These are phyloP conservation scores for Drosophila subsilvestris DNA, from an alignment of 2,888 invertebrate species.

Conservation along the genomic window DNA sequence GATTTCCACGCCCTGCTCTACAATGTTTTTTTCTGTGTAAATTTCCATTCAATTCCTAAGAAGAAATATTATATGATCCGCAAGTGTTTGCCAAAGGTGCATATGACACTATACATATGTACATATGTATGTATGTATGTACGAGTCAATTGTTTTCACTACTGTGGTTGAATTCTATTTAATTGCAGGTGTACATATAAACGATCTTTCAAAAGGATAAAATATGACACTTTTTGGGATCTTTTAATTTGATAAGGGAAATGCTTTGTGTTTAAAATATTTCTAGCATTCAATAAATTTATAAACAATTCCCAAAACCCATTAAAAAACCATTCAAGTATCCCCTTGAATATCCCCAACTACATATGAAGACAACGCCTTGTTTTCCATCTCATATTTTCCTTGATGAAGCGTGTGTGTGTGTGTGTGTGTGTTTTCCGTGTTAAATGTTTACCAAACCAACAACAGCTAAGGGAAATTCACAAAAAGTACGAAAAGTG, in stretches of 20 bases:
- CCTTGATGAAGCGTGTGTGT: not conserved
- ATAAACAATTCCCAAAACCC: not conserved
- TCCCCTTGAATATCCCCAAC: not conserved
- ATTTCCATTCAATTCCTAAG: not conserved
- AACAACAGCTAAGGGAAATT: not conserved
- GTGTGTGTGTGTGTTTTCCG: conserved; percentile 13
- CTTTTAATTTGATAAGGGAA: no score
- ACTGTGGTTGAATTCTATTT: no score
- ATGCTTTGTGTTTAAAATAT: no score
- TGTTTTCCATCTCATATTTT: not conserved
- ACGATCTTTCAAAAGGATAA: no score
- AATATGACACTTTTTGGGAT: no score
- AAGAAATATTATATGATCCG: conserved; percentile 1
- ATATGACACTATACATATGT: not conserved
- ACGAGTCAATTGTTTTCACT: no score
- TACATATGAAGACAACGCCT: not conserved
- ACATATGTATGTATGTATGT: no score
- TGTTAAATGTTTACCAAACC: conserved; percentile 20
- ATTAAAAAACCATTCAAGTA: not conserved
- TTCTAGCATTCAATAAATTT: no score
- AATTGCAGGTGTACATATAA: no score
- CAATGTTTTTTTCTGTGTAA: not conserved
- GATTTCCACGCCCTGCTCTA: not conserved
- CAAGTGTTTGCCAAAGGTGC: not conserved
- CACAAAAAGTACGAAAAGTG: conserved; percentile 34